phyloP scores from a whole-genome alignment of 2,797 vertebrate genomes.

The Saxicola maurus region DNA sequence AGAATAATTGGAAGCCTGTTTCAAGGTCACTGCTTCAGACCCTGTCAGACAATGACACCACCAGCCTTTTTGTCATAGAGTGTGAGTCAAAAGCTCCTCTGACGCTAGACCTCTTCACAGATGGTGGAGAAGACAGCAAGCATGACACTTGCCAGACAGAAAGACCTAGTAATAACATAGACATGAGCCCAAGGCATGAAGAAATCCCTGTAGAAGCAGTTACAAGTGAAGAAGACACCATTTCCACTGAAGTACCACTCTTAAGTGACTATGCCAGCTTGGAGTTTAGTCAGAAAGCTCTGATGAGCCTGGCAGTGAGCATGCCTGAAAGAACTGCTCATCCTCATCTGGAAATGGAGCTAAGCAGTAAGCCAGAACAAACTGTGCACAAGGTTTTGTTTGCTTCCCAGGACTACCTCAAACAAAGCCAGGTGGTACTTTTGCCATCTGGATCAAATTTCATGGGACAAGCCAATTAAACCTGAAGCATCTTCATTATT shows the following conservation, averaged over 20 bases:
- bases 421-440: constrained; percentile 50
- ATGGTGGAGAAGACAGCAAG: not conserved
- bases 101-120: not conserved
- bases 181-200: not conserved
- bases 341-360: not conserved
- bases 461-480: not conserved
- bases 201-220: not conserved
- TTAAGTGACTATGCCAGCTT: constrained; percentile 78
- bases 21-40: constrained; percentile 4
- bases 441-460: not conserved
- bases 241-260: constrained; percentile 12
- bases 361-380: not conserved
- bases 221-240: not conserved
- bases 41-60: constrained; percentile 58
- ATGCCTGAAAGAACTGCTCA: not conserved
- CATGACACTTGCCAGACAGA: not conserved
- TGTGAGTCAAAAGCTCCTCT: not conserved
- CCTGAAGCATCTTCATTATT: not conserved
- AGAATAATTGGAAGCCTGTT: constrained; percentile 6
- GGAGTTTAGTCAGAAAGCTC: constrained; percentile 75
- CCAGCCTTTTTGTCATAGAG: constrained; percentile 69
- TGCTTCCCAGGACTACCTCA: constrained; percentile 61
- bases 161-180: not conserved
- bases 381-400: not conserved
- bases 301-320: not conserved